Percentiles rank a stretch among this genome's conserved stretches.
Evolutionary conservation across 2,113 vertebrate genomes (phyloP).

Genomic region (Columba livia): DNA sequence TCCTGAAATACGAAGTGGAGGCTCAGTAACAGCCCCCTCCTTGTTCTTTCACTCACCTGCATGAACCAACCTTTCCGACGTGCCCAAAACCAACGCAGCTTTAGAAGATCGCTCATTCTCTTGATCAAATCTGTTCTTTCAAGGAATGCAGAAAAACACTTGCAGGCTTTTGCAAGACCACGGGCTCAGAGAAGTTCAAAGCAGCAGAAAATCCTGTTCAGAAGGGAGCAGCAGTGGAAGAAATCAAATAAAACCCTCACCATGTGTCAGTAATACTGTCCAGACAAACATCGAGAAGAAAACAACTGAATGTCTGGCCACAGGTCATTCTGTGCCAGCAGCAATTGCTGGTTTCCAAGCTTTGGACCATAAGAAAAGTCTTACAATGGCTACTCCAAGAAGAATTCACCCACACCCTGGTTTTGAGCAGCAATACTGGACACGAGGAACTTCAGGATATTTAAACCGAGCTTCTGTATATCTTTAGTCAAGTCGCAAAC

Average conservation of each 20-base stretch:
- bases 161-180: not conserved
- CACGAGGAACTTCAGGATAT: not conserved
- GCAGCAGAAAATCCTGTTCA: constrained; percentile 1
- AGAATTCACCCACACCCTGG: not conserved
- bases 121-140: not conserved
- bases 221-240: constrained; percentile 6
- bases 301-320: not conserved
- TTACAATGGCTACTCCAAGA: not conserved
- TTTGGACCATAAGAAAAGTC: constrained; percentile 12
- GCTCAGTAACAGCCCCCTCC: constrained; percentile 41
- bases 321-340: not conserved
- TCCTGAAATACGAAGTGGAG: constrained; percentile 80
- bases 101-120: not conserved
- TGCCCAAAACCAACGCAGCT: not conserved
- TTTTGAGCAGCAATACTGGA: not conserved
- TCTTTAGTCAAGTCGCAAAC: not conserved
- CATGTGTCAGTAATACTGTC: not conserved
- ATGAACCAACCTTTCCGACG: not conserved
- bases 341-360: not conserved
- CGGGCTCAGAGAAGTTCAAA: not conserved
- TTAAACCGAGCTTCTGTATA: not conserved
- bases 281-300: not conserved
- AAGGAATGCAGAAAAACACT: not conserved
- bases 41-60: not conserved
- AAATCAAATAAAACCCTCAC: not conserved